Evolutionary conservation across 2,113 vertebrate genomes (phyloP), one percentile per base, ranked within the genome.

Genomic region (Apeltes quadracus): DNA sequence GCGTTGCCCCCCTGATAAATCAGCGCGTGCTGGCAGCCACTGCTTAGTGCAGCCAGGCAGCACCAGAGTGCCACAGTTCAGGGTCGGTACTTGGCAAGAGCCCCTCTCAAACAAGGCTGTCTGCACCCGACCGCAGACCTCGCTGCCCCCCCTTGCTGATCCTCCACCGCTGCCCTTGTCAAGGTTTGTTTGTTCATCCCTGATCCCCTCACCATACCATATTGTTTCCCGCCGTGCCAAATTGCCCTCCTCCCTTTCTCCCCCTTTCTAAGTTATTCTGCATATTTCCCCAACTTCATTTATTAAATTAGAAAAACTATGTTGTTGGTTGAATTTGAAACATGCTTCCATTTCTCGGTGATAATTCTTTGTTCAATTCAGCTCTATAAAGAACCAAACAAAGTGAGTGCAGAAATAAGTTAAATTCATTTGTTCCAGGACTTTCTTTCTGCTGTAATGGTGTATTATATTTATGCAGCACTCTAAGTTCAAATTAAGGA

Each of bases 1-100:
- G 88, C 88, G 87, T 86, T 75, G 87, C 84, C 88, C 94, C 90
- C 91, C 83, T 91, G 94, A 94, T 94, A 93, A 94, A 94, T 94
- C 93, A 94, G 87, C 18, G 74, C 4, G 57, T 77, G 84, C 86
- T 93, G 92, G 92, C 92, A 93, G 89, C 85, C 91, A 59, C 83
- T 81, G 84, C 80, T 90, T 85, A 82, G 91, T 83, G 90, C 90
- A 86, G 87, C 89, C 91, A 91, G 90, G 87, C 90, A 87, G 85
- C 81, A 85, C 88, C 87, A 58, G 81, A 79, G 84, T 81, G 91
- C 83, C 71, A 81, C 89, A 86, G 89, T 91, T 92, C 92, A 90
- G 93, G 90, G 91, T 90, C 84, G 85, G 76, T 81, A 89, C 89
- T 91, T 93, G 92, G 93, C 93, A 92, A 77, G 84, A 41, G 79